phyloP scores from a whole-genome alignment of 2,888 invertebrate species.

The Galeopsomyia nigrocyanea region DNA sequence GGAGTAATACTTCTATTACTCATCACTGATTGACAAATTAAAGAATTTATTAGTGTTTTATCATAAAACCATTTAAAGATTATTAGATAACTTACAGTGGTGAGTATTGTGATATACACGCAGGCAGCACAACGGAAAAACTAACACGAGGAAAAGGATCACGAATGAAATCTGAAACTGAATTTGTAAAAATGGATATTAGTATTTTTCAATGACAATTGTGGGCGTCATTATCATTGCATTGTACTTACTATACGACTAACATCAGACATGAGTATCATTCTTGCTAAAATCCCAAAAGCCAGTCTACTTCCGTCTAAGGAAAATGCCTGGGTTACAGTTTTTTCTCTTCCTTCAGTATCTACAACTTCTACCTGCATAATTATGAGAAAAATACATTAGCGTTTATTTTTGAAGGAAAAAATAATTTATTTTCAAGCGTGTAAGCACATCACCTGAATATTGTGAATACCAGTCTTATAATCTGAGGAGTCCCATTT shows the following conservation, averaged over 20 bases:
- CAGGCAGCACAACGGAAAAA: constrained; percentile 77
- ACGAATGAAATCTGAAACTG: constrained; percentile 82
- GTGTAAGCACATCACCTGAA: constrained; percentile 70
- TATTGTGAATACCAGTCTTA: constrained; percentile 76
- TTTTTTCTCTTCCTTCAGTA: constrained; percentile 72
- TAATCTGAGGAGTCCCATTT: constrained; percentile 82
- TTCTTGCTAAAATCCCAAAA: constrained; percentile 78
- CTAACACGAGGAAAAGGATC: constrained; percentile 73
- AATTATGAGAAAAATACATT: constrained; percentile 18
- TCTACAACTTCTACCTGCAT: constrained; percentile 75
- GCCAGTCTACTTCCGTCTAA: constrained; percentile 79
- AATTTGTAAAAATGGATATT: constrained; percentile 47
- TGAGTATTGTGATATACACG: constrained; percentile 74
- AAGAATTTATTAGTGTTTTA: background rate
- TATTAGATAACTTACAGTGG: constrained; percentile 68
- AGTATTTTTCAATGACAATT: constrained; percentile 1
- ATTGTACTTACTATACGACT: constrained; percentile 77
- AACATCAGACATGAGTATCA: constrained; percentile 84
- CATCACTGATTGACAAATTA: background rate
- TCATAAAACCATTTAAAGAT: constrained; percentile 7
- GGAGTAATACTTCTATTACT: constrained; percentile 46
- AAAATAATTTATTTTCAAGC: background rate
- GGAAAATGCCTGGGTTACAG: constrained; percentile 80
- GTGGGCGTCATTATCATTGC: background rate
- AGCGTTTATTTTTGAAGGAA: constrained; percentile 10